Evolutionary conservation across 2,888 invertebrate genomes (phyloP), one percentile per base, ranked within the genome.

Genomic region (Hirtodrosophila alboralis): DNA sequence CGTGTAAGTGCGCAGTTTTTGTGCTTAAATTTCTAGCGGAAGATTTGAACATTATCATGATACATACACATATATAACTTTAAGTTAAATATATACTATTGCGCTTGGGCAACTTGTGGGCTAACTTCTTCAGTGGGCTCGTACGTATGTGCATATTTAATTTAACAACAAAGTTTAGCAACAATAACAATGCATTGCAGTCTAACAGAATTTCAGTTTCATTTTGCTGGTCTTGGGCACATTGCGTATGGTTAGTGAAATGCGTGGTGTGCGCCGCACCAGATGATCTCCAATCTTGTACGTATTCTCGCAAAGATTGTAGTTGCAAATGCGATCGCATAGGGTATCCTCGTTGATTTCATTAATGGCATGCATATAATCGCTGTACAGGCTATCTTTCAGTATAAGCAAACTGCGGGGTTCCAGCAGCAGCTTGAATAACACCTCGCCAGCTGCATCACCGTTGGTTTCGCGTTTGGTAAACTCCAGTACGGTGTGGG

Each of bases 181-280:
- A 48, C 36, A 49, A 57, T 47, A 44, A 54, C 23, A 51, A 26
- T 5, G 18, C 18, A 18, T 18, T 18, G 18, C 59, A 75, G 63
- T 66, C 81, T 87, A 88, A 58, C 60, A 86, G 69, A 94, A 92
- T 88, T 92, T 93, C 57, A 95, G 89, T 91, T 94, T 95, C 87
- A 96, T 92, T 90, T 93, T 94, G 51, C 93, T 93, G 31, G 96
- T 95, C 91, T 96, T 97, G 34, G 97, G 97, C 28, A 98, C 98
- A 93, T 97, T 95, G 88, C 98, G 93, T 75, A 98, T 97, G 9
- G 98, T 98, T 45, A 98, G 90, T 9, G 98, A 98, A 68, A 98
- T 91, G 84, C 98, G 93, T 0, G 86, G 73, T 4, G 95, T 96
- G 68, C 97, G 91, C 71, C 98, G 93, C 9, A 95, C 95, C 16